A percentile compares a stretch with the other conserved stretches of the same genome.
phyloP scores from a whole-genome alignment of 2,797 vertebrate genomes.

The Pelochelys cantorii region DNA sequence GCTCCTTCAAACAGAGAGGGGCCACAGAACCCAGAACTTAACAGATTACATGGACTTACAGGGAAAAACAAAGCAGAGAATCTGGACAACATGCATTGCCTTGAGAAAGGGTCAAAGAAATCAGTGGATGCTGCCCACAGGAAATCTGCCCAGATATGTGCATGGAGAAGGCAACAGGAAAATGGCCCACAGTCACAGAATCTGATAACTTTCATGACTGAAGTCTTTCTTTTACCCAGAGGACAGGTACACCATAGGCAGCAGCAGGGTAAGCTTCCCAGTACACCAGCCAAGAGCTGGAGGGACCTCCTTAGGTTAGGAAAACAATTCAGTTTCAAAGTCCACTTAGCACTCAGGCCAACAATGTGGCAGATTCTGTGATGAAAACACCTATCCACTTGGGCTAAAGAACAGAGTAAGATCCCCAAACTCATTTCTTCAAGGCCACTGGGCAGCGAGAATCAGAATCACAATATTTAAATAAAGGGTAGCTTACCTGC shows the following conservation, averaged over 20 bases:
- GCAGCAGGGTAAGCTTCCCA: background rate
- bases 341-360: background rate
- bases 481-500: conserved; percentile 81
- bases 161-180: background rate
- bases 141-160: background rate
- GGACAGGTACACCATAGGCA: background rate
- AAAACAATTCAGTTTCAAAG: background rate
- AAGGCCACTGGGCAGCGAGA: background rate
- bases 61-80: background rate
- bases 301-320: background rate
- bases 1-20: background rate
- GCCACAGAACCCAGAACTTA: background rate
- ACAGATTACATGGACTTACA: background rate
- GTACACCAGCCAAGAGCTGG: background rate
- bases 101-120: background rate
- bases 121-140: too few species aligned
- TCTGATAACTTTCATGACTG: background rate
- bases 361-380: background rate
- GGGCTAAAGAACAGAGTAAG: background rate
- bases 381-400: background rate
- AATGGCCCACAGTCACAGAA: background rate
- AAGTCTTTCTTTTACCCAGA: background rate
- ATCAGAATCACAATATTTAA: background rate
- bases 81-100: background rate
- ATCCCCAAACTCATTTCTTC: background rate